These are phyloP conservation scores for Agrenia bidenticulata DNA, from an alignment of 2,888 invertebrate genomes.

Conservation along the genomic window DNA sequence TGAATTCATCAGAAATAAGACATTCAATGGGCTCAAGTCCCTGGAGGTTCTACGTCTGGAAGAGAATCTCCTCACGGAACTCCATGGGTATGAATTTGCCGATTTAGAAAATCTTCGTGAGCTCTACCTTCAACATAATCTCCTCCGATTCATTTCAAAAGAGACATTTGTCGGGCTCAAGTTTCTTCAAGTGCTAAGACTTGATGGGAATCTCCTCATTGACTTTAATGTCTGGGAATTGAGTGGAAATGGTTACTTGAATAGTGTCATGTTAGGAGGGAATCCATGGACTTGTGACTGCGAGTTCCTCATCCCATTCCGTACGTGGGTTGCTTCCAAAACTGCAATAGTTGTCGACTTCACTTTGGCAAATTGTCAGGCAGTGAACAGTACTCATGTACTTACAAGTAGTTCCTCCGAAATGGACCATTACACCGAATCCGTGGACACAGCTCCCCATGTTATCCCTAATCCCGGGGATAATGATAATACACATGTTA, in stretches of 20 bases:
- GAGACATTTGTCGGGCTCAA: conserved; percentile 70
- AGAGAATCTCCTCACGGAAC: conserved; percentile 68
- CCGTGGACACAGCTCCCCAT: not conserved
- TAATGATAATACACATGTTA: conserved; percentile 11
- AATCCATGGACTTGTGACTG: conserved; percentile 85
- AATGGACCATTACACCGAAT: conserved; percentile 13
- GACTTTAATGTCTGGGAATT: conserved; percentile 78
- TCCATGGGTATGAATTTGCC: conserved; percentile 78
- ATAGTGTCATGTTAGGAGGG: conserved; percentile 64
- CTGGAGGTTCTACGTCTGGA: conserved; percentile 74
- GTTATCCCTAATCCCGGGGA: conserved; percentile 4
- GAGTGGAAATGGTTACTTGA: conserved; percentile 68
- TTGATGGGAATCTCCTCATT: conserved; percentile 81
- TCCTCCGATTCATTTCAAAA: conserved; percentile 68
- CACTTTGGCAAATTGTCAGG: conserved; percentile 31
- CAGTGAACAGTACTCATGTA: conserved; percentile 13
- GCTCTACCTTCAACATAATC: conserved; percentile 73
- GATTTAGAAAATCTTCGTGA: conserved; percentile 71
- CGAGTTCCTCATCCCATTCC: conserved; percentile 76
- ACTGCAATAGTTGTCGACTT: conserved; percentile 32
- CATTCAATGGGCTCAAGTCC: conserved; percentile 77
- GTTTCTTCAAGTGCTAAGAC: conserved; percentile 74
- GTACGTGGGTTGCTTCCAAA: conserved; percentile 66
- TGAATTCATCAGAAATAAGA: conserved; percentile 75
- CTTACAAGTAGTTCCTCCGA: conserved; percentile 2